Percentiles rank a stretch among this genome's conserved stretches.
phyloP scores from a whole-genome alignment of 2,113 vertebrate species.

The Vicugna pacos region DNA sequence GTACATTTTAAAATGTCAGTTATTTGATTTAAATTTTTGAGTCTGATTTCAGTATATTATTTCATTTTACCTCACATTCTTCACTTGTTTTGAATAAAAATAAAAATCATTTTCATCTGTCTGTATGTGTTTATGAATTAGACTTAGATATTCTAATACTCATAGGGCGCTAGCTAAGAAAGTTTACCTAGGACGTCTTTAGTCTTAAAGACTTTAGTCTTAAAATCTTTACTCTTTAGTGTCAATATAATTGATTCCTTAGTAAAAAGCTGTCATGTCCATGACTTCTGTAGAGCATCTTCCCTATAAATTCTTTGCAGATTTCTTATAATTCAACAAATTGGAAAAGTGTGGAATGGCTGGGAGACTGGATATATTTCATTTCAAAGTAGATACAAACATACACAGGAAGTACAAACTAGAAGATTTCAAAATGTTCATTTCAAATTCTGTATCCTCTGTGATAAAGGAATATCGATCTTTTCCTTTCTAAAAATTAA shows the following conservation, averaged over 20 bases:
- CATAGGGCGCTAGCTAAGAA: neutral
- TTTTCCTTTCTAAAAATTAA: conserved; percentile 41
- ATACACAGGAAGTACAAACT: neutral
- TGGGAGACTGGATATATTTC: neutral
- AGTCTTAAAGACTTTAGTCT: neutral
- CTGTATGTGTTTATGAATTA: conserved; percentile 2
- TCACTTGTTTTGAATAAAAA: neutral
- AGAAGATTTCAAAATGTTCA: neutral
- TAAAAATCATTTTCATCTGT: neutral
- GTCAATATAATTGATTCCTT: neutral
- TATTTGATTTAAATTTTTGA: conserved; percentile 24
- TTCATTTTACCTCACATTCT: neutral
- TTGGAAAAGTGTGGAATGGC: neutral
- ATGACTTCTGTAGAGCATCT: neutral
- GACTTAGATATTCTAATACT: neutral
- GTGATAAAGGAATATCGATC: neutral
- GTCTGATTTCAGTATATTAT: conserved; percentile 12
- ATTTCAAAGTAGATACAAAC: conserved; percentile 24
- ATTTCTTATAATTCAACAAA: conserved; percentile 5
- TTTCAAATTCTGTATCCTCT: neutral
- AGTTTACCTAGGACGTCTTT: neutral
- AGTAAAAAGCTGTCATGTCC: neutral
- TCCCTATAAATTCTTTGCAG: neutral
- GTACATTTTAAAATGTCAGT: neutral
- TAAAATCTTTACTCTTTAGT: neutral